Conservation (phyloP, 2,797 vertebrate genomes). For the Saxicola maurus region DNA sequence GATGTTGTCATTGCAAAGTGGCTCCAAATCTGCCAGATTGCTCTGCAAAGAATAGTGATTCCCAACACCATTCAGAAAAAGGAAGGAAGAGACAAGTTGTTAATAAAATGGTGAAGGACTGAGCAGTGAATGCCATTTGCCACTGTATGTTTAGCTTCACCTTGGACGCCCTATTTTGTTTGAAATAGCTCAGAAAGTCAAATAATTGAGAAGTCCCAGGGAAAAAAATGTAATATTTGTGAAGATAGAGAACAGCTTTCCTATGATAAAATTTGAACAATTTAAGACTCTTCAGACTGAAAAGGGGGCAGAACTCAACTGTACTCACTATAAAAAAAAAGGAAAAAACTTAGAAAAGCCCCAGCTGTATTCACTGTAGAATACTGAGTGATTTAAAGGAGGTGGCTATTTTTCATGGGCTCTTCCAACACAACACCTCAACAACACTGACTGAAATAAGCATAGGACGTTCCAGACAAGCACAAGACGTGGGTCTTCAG, state of each 20-base stretch:
- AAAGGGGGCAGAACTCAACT: neutral
- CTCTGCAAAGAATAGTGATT: neutral
- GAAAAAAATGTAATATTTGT: neutral
- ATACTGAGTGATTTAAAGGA: neutral
- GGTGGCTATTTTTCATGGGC: neutral
- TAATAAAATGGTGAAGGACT: neutral
- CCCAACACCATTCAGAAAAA: neutral
- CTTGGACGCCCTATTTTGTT: neutral
- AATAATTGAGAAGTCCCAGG: neutral
- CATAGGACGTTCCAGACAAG: neutral
- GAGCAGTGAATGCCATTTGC: neutral
- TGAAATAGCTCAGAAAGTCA: neutral
- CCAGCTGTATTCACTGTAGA: neutral
- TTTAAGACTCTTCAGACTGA: neutral
- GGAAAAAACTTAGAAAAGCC: accelerated
- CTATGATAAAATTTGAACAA: neutral
- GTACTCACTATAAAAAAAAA: neutral
- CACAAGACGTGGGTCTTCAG: neutral
- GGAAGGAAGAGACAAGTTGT: neutral
- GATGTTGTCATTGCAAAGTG: neutral
- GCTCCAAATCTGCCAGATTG: neutral
- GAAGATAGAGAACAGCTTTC: neutral
- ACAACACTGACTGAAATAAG: neutral
- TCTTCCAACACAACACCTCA: neutral
- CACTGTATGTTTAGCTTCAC: neutral